phyloP scores from a whole-genome alignment of 2,888 invertebrate species.

The Artemia sinica region DNA sequence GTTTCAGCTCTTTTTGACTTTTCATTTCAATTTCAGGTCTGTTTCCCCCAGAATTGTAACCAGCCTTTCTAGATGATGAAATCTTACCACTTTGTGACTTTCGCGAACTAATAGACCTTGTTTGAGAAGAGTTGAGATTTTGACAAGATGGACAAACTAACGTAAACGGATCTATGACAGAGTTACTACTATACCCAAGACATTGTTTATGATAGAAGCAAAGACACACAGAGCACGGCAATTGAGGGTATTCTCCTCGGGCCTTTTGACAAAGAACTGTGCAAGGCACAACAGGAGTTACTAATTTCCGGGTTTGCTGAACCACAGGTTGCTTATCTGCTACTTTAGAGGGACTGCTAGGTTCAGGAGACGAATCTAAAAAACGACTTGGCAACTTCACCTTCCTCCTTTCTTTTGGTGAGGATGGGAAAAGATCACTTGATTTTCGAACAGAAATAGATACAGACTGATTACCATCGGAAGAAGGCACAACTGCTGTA shows the following conservation, averaged over 20 bases:
- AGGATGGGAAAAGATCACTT: neutral
- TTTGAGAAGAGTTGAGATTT: neutral
- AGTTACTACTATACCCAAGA: neutral
- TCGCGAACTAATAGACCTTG: neutral
- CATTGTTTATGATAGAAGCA: neutral
- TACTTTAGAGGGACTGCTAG: neutral
- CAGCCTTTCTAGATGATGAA: neutral
- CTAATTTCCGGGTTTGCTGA: too few species aligned
- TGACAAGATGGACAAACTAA: constrained; percentile 7
- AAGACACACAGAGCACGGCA: neutral
- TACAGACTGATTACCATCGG: neutral
- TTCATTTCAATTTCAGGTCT: neutral
- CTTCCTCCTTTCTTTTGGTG: neutral
- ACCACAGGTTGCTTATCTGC: too few species aligned
- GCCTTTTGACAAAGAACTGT: neutral
- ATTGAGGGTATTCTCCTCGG: neutral
- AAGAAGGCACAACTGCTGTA: too few species aligned
- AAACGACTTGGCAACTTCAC: constrained; percentile 9
- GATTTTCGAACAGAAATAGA: neutral
- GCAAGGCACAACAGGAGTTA: neutral
- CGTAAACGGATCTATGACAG: neutral
- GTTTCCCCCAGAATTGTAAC: neutral
- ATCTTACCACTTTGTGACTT: neutral
- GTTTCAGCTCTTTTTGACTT: too few species aligned
- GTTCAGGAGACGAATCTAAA: neutral